These are phyloP conservation scores for Spisula solida DNA, from an alignment of 2,888 invertebrate species.

Conservation along the genomic window DNA sequence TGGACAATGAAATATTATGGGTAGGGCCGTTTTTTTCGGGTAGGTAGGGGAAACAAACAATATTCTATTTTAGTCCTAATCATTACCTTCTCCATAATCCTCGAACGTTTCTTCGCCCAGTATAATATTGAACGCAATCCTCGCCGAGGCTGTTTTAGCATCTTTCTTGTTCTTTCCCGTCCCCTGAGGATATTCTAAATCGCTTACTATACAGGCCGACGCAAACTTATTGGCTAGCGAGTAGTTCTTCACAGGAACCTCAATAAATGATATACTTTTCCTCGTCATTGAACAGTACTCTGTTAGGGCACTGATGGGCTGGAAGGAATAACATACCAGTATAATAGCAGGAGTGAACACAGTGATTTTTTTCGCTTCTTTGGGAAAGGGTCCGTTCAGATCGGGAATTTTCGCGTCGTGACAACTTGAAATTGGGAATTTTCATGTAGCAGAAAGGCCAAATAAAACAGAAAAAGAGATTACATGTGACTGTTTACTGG, in stretches of 20 bases:
- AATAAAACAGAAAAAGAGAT: no score
- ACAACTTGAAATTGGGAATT: no score
- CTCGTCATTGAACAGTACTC: slow-evolving; percentile 80
- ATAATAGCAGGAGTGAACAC: not conserved
- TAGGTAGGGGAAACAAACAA: no score
- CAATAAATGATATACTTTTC: slow-evolving; percentile 73
- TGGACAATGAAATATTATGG: no score
- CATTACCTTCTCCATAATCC: slow-evolving; percentile 71
- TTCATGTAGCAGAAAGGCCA: no score
- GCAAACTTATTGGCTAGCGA: slow-evolving; percentile 80
- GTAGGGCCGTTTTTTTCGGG: no score
- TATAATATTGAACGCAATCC: slow-evolving; percentile 80
- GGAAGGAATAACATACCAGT: slow-evolving; percentile 25
- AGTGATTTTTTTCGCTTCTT: no score
- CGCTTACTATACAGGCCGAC: slow-evolving; percentile 79
- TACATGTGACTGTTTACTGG: no score
- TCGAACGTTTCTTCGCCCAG: slow-evolving; percentile 76
- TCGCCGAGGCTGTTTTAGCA: slow-evolving; percentile 84
- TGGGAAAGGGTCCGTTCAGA: no score
- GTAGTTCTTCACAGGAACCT: slow-evolving; percentile 74
- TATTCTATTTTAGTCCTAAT: no score
- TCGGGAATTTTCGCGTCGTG: no score
- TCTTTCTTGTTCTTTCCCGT: slow-evolving; percentile 85
- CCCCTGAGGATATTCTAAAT: slow-evolving; percentile 80
- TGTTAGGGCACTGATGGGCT: slow-evolving; percentile 83